A percentile compares a stretch with the other conserved stretches of the same genome.
These are phyloP conservation scores for Nematostella vectensis DNA, from an alignment of 92 coral and sea anemone species.

Conservation along the genomic window DNA sequence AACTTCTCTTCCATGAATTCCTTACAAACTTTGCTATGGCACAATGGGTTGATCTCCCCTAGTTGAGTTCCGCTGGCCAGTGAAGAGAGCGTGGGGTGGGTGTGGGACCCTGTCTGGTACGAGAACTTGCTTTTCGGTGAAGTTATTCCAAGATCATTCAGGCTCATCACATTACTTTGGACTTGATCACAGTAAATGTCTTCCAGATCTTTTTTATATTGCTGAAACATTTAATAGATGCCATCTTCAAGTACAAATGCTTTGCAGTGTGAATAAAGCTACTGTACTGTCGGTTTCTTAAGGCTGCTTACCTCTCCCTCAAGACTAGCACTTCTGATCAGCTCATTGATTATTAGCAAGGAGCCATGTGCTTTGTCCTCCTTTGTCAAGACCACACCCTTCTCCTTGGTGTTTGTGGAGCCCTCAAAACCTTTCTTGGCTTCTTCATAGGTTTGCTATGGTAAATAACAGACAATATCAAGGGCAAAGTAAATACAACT, in stretches of 20 bases:
- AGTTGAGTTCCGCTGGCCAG: conserved; percentile 55
- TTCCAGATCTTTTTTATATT: conserved; percentile 83
- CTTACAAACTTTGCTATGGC: conserved; percentile 92
- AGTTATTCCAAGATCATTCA: conserved; percentile 82
- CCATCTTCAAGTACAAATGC: no score
- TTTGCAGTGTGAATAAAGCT: no score
- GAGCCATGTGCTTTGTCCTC: conserved; percentile 99
- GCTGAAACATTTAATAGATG: conserved; percentile 23
- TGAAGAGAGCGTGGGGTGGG: conserved; percentile 53
- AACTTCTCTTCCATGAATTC: conserved; percentile 89
- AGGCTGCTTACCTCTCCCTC: conserved; percentile 94
- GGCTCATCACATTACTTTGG: conserved; percentile 63
- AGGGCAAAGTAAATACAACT: no score
- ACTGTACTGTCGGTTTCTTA: no score
- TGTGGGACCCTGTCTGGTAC: conserved; percentile 72
- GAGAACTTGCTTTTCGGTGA: conserved; percentile 91
- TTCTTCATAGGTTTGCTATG: conserved; percentile 78
- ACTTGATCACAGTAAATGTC: conserved; percentile 89
- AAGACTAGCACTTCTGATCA: conserved; percentile 84
- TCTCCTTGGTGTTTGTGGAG: conserved; percentile 80
- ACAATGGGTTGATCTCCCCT: conserved; percentile 59
- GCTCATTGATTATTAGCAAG: conserved; percentile 82
- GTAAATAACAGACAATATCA: background rate
- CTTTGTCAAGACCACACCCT: conserved; percentile 91
- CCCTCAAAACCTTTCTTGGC: conserved; percentile 98